Conservation (phyloP, 2,113 vertebrate genomes). For the Urocynchramus pylzowi region DNA sequence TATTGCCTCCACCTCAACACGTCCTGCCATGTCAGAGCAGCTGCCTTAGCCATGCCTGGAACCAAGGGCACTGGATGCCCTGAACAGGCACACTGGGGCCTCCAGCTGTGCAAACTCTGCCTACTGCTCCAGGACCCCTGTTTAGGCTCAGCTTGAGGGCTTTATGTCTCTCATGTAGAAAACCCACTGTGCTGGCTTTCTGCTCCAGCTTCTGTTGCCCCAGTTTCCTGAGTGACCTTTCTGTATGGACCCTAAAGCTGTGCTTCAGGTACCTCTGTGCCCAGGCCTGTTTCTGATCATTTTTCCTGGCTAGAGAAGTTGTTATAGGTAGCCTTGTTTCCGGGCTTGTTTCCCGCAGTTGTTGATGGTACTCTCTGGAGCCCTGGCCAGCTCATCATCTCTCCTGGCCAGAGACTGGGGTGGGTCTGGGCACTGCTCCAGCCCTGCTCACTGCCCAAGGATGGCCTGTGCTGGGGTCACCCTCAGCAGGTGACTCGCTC, state of each 20-base stretch:
- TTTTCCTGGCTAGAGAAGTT: neutral
- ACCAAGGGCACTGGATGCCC: neutral
- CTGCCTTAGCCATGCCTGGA: neutral
- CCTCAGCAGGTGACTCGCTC: neutral
- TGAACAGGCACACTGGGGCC: neutral
- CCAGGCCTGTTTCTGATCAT: neutral
- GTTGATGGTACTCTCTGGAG: neutral
- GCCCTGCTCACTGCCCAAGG: neutral
- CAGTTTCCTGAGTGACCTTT: fast-evolving
- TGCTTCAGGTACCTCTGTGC: neutral
- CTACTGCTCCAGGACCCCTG: neutral
- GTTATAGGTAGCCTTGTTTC: fast-evolving
- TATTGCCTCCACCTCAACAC: neutral
- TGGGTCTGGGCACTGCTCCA: neutral
- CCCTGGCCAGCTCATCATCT: neutral
- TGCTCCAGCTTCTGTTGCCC: neutral
- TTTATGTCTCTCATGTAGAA: fast-evolving
- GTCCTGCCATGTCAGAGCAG: fast-evolving
- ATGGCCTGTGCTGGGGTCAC: neutral
- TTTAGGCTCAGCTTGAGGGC: neutral
- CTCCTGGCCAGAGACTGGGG: neutral
- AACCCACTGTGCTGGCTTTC: neutral
- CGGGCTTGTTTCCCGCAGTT: neutral
- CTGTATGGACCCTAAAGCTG: neutral
- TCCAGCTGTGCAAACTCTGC: neutral